Evolutionary conservation across 1,140 invertebrate species (phyloP).

Genomic region (Conopomorpha cramerella): DNA sequence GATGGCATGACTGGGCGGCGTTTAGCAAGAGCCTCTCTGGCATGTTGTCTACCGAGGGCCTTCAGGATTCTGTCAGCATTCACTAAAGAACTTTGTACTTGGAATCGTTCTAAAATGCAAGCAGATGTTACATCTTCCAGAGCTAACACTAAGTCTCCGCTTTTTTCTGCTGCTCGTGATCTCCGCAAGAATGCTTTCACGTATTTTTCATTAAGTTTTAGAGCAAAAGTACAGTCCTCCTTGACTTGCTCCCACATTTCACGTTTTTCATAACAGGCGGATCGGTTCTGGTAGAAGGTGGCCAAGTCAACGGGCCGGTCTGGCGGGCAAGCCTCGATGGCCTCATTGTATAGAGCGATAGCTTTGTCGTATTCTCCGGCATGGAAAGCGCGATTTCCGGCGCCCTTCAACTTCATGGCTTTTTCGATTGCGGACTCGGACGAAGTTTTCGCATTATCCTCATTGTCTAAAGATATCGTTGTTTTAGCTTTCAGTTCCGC

Average conservation of each 20-base stretch:
- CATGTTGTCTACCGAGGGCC: constrained; percentile 73
- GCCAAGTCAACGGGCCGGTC: constrained; percentile 77
- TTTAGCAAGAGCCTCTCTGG: constrained; percentile 70
- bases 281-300: constrained; percentile 94
- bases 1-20: constrained; percentile 78
- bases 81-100: constrained; percentile 75
- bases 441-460: constrained; percentile 40
- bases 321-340: constrained; percentile 82
- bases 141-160: constrained; percentile 76
- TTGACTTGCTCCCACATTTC: constrained; percentile 85
- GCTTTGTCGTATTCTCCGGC: constrained; percentile 86
- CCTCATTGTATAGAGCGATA: constrained; percentile 84
- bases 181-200: constrained; percentile 85
- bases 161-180: constrained; percentile 81
- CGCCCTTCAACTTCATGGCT: constrained; percentile 78
- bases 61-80: constrained; percentile 88
- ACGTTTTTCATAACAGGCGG: constrained; percentile 92
- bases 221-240: constrained; percentile 83
- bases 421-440: constrained; percentile 67
- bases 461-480: constrained; percentile 59
- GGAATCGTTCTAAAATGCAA: constrained; percentile 88
- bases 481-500: constrained; percentile 58
- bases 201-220: constrained; percentile 87
- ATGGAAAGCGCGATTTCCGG: constrained; percentile 89
- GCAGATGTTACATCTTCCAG: constrained; percentile 92